These are phyloP conservation scores for Laticauda laticaudata DNA, from an alignment of 2,113 vertebrate species.

Conservation along the genomic window DNA sequence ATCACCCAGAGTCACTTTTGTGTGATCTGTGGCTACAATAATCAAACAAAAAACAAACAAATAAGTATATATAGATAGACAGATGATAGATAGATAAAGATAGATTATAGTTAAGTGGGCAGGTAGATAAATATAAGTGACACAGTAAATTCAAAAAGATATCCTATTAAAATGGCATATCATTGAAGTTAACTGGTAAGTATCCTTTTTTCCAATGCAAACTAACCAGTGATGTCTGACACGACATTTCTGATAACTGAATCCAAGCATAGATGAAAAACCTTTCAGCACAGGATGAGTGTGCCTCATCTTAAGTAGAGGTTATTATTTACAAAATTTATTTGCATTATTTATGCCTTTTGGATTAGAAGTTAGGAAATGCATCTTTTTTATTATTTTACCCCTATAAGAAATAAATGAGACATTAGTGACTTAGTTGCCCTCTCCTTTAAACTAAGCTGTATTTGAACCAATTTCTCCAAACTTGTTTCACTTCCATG, in stretches of 20 bases:
- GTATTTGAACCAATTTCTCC: background rate
- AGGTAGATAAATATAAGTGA: background rate
- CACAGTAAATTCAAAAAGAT: slow-evolving; percentile 35
- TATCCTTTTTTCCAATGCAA: background rate
- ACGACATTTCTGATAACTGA: background rate
- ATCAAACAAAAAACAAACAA: too few relatives aligned
- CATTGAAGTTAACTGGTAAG: slow-evolving; percentile 27
- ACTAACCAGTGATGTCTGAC: slow-evolving; percentile 27
- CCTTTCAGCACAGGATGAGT: slow-evolving; percentile 7
- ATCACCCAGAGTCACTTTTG: too few relatives aligned
- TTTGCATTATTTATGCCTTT: background rate
- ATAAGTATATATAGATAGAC: too few relatives aligned
- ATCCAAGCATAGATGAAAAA: background rate
- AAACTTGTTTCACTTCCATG: background rate
- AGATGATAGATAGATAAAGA: too few relatives aligned
- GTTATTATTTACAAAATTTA: background rate
- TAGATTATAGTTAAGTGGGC: too few relatives aligned
- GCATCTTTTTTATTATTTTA: background rate
- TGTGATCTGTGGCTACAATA: too few relatives aligned
- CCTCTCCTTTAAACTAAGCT: background rate
- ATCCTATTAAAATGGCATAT: background rate
- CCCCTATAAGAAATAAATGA: background rate
- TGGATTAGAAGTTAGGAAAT: background rate
- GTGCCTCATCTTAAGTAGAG: background rate
- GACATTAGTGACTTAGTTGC: background rate